Evolutionary conservation across 2,113 vertebrate species (phyloP), one percentile per base, ranked within the genome.

Genomic region (Chamaetylas fuelleborni): DNA sequence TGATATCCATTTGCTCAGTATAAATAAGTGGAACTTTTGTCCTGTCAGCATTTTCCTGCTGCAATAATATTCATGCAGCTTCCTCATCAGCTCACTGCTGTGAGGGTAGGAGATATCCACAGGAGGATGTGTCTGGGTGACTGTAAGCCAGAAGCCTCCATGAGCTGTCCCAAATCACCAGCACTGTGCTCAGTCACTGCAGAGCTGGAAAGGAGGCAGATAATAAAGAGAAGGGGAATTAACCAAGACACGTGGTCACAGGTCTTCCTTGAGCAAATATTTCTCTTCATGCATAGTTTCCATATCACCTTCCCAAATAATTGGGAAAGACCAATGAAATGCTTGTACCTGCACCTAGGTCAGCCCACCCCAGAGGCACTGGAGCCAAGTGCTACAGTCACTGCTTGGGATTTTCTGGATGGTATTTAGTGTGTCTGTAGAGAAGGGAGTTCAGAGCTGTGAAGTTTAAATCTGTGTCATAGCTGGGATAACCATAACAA

Each of bases 221-320:
- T 54, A 45, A 64, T 31, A 54, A 66, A 15, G 26, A 51, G 40
- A 76, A 67, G 4, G 7, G 7, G 40, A 28, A 28, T 48, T 77
- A 26, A 15, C 16, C 8, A 29, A 66, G 53, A 25, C 11, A 25
- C 0, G 0, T 18, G 12, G n/a, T 51, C 36, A 38, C 24, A 19
- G 19, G 4, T 11, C 24, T 69, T 74, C 36, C 56, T 60, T 45
- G 14, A 90, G 19, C 24, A 82, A 67, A 66, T 19, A 20, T 82
- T 71, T 70, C 18, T 62, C 38, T 56, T 88, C 19, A 8, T 34
- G 25, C 16, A 5, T 14, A 26, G 25, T 33, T 88, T 47, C 33
- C 25, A 29, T 34, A 31, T 26, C 1, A 0, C 19, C 11, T 85
- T 40, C n/a, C 6, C 38, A 71, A 40, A 28, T 43, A 69, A 45